Evolutionary conservation across 1,140 invertebrate genomes (phyloP).

Genomic region (Drosophila repletoides): DNA sequence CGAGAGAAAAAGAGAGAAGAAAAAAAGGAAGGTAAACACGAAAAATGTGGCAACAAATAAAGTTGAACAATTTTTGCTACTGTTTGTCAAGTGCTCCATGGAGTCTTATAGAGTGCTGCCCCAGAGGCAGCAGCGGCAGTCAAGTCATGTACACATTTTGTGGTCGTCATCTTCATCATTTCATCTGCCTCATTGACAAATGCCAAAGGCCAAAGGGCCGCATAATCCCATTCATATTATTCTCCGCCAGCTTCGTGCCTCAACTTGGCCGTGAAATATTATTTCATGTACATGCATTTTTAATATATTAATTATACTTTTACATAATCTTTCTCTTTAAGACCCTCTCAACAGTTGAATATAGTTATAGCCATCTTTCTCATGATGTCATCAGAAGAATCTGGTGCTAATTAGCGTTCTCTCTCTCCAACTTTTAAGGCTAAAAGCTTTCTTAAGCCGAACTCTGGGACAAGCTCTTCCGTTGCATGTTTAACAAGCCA

Average conservation of each 20-base stretch:
- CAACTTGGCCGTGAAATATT: conserved; percentile 45
- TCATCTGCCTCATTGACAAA: conserved; percentile 25
- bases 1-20: conserved; percentile 5
- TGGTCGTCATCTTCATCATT: conserved; percentile 48
- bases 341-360: neutral
- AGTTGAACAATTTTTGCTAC: conserved; percentile 71
- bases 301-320: conserved; percentile 51
- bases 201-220: conserved; percentile 6
- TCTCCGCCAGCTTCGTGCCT: too few relatives aligned
- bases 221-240: conserved; percentile 34
- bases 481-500: conserved; percentile 37
- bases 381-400: conserved; percentile 30
- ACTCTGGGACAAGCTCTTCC: conserved; percentile 28
- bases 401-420: conserved; percentile 19
- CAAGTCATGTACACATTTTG: conserved; percentile 58
- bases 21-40: conserved; percentile 32
- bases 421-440: neutral
- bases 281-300: conserved; percentile 41
- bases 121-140: conserved; percentile 41
- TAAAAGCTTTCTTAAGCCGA: conserved; percentile 9
- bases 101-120: neutral
- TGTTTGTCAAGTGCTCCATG: conserved; percentile 63
- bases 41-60: conserved; percentile 53
- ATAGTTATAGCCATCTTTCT: neutral
- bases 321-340: conserved; percentile 12